These are phyloP conservation scores for Triplophysa tibetana DNA, from an alignment of 2,113 vertebrate genomes.

Conservation along the genomic window DNA sequence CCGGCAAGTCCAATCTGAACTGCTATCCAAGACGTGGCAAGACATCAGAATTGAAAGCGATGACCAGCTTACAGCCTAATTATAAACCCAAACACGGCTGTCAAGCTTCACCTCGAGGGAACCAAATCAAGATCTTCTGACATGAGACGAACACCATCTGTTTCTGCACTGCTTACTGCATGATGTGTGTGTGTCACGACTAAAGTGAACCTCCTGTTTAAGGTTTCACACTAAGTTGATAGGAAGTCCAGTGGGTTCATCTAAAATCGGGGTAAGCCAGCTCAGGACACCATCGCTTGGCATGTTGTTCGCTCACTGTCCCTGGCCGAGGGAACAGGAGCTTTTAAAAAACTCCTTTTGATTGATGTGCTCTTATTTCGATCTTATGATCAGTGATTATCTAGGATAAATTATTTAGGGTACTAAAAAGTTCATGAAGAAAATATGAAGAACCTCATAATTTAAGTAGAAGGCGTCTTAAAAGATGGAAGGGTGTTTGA, in stretches of 20 bases:
- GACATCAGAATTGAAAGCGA: conserved; percentile 67
- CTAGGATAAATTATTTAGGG: conserved; percentile 74
- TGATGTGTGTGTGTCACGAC: conserved; percentile 25
- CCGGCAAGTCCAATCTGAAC: conserved; percentile 58
- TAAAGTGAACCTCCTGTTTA: conserved; percentile 48
- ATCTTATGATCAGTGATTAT: conserved; percentile 78
- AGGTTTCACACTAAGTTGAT: conserved; percentile 36
- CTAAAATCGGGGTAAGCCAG: conserved; percentile 16
- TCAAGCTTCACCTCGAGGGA: conserved; percentile 47
- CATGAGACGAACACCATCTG: conserved; percentile 59
- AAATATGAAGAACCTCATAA: conserved; percentile 47
- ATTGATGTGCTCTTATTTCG: conserved; percentile 73
- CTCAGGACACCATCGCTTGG: conserved; percentile 42
- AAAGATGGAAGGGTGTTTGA: conserved; percentile 11
- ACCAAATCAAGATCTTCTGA: conserved; percentile 54
- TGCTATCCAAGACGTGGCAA: conserved; percentile 63
- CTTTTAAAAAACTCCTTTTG: conserved; percentile 57
- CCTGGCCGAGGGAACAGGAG: conserved; percentile 47
- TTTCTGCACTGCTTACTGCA: conserved; percentile 35
- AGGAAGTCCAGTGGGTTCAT: conserved; percentile 41
- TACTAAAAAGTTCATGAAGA: conserved; percentile 78
- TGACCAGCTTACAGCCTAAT: conserved; percentile 58
- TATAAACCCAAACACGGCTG: conserved; percentile 57
- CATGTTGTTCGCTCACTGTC: conserved; percentile 53
- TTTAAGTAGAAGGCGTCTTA: conserved; percentile 50